These are phyloP conservation scores for Nettapus auritus DNA, from an alignment of 2,113 vertebrate genomes.

Conservation along the genomic window DNA sequence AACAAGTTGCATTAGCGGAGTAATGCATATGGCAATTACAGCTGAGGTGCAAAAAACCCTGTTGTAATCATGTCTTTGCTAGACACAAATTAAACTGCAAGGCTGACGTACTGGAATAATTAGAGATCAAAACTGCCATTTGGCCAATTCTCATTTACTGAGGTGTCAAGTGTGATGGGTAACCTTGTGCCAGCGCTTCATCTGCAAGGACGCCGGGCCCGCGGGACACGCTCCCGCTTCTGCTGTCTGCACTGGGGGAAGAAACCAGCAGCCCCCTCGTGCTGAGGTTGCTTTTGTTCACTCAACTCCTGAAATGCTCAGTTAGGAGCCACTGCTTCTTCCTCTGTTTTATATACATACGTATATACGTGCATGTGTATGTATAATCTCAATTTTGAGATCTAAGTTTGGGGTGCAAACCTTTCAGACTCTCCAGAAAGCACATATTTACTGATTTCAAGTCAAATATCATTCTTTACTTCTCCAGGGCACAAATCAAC, in stretches of 20 bases:
- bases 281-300: not conserved
- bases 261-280: not conserved
- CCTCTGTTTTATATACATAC: too few relatives aligned
- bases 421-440: not conserved
- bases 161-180: not conserved
- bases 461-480: not conserved
- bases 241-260: not conserved
- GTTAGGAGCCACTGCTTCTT: not conserved
- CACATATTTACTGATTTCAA: not conserved
- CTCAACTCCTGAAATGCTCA: not conserved
- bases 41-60: slow-evolving; percentile 6
- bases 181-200: not conserved
- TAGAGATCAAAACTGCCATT: not conserved
- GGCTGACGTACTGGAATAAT: not conserved
- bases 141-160: not conserved
- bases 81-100: not conserved
- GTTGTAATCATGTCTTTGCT: not conserved
- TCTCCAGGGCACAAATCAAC: accelerated
- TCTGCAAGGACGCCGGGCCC: not conserved
- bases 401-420: not conserved
- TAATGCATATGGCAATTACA: not conserved
- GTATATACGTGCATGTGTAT: accelerated
- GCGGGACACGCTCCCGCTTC: not conserved
- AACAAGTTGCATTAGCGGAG: not conserved
- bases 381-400: not conserved